A percentile compares a stretch with the other conserved stretches of the same genome.
Evolutionary conservation across 2,797 vertebrate species (phyloP).

Genomic region (Coregonus ussuriensis): DNA sequence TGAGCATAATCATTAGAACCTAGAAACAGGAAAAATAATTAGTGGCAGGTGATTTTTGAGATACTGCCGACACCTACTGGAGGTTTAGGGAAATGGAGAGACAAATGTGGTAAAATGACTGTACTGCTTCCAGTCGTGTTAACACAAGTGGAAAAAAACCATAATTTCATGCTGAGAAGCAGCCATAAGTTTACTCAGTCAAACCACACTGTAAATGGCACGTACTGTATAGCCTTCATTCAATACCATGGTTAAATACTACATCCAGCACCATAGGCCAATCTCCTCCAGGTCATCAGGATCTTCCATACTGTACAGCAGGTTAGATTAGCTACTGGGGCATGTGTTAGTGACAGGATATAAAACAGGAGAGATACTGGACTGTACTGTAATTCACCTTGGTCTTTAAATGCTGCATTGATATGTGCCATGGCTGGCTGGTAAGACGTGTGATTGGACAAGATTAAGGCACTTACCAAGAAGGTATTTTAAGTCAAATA

Average conservation of each 20-base stretch:
- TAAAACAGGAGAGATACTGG: background rate
- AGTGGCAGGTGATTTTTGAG: background rate
- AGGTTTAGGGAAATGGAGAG: background rate
- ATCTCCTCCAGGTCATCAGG: too few relatives aligned
- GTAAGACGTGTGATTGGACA: conserved; percentile 70
- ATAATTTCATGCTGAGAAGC: too few relatives aligned
- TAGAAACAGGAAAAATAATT: background rate
- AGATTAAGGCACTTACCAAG: conserved; percentile 73
- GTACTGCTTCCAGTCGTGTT: background rate
- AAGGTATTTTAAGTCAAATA: background rate
- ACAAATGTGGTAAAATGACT: background rate
- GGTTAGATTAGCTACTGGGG: background rate
- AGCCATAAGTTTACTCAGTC: too few relatives aligned
- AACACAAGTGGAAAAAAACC: too few relatives aligned
- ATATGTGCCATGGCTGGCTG: conserved; percentile 72
- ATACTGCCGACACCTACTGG: conserved; percentile 43
- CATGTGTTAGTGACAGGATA: background rate
- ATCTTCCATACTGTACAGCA: too few relatives aligned
- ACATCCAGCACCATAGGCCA: too few relatives aligned
- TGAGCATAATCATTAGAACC: background rate
- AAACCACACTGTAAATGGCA: too few relatives aligned
- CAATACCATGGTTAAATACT: too few relatives aligned
- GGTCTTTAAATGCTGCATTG: conserved; percentile 66
- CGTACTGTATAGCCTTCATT: too few relatives aligned
- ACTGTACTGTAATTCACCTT: conserved; percentile 67